Conservation (phyloP, 2,797 vertebrate genomes). For the Argyrosomus regius region DNA sequence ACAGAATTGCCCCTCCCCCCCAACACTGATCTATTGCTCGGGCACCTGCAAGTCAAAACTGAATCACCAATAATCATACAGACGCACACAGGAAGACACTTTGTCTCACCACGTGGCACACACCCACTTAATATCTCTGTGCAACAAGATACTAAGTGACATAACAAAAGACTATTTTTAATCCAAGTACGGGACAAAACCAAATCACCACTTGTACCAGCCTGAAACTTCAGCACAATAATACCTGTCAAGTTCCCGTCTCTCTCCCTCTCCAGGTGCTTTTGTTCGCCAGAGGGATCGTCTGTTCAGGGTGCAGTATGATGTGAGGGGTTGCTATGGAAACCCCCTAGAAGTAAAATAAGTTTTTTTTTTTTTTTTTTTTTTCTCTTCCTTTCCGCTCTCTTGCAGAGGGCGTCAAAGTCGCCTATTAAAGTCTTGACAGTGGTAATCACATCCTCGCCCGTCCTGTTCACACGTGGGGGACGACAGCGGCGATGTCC, state of each 20-base stretch:
- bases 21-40: not conserved
- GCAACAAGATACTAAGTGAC: slow-evolving; percentile 55
- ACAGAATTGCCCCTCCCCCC: not conserved
- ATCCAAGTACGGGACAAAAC: slow-evolving; percentile 52
- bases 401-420: slow-evolving; percentile 63
- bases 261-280: slow-evolving; percentile 66
- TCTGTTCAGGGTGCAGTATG: slow-evolving; percentile 69
- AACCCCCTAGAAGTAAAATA: slow-evolving; percentile 78
- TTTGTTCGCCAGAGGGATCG: slow-evolving; percentile 76
- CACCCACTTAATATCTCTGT: slow-evolving; percentile 46
- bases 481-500: slow-evolving; percentile 33
- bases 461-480: slow-evolving; percentile 25
- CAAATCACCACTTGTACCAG: slow-evolving; percentile 58
- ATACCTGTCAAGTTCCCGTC: slow-evolving; percentile 64
- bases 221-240: slow-evolving; percentile 62
- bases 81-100: slow-evolving; percentile 15
- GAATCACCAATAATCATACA: not conserved
- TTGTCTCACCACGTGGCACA: slow-evolving; percentile 22
- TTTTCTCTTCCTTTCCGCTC: slow-evolving; percentile 5
- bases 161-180: slow-evolving; percentile 63
- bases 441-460: slow-evolving; percentile 48
- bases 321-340: slow-evolving; percentile 83
- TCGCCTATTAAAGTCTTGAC: slow-evolving; percentile 65
- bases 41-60: slow-evolving; percentile 16
- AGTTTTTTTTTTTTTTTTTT: slow-evolving; percentile 49